These are phyloP conservation scores for Archaeoteleia sp. DNA, from an alignment of 2,888 invertebrate genomes.

Conservation along the genomic window DNA sequence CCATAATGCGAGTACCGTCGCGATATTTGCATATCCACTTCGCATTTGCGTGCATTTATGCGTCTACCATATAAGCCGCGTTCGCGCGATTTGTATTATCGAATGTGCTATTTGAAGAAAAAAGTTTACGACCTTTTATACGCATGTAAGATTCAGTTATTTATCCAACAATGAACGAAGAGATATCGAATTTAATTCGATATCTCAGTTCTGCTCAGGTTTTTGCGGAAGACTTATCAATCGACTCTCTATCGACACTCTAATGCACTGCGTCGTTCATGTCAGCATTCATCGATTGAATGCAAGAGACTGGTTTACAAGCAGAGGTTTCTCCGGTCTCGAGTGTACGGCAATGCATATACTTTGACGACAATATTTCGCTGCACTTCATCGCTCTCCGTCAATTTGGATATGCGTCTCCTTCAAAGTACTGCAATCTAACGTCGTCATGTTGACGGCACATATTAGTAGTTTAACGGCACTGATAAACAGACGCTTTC, in stretches of 20 bases:
- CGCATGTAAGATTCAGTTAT: no score
- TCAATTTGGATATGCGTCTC: constrained; percentile 41
- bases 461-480: constrained; percentile 19
- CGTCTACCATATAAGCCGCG: constrained; percentile 48
- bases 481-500: constrained; percentile 35
- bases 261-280: constrained; percentile 25
- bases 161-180: background rate
- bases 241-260: constrained; percentile 18
- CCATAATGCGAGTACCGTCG: constrained; percentile 55
- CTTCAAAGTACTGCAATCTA: constrained; percentile 9
- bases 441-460: constrained; percentile 12
- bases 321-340: constrained; percentile 29
- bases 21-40: constrained; percentile 65
- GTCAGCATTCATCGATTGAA: constrained; percentile 34
- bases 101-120: constrained; percentile 40
- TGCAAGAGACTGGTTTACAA: constrained; percentile 13
- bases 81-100: constrained; percentile 47
- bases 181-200: no score
- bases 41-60: constrained; percentile 57
- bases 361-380: constrained; percentile 35
- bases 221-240: constrained; percentile 29
- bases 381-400: constrained; percentile 41
- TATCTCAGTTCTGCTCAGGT: constrained; percentile 2
- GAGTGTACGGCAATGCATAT: constrained; percentile 7
- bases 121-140: no score